Conservation (phyloP, 2,113 vertebrate species). For the Anhinga rufa region DNA sequence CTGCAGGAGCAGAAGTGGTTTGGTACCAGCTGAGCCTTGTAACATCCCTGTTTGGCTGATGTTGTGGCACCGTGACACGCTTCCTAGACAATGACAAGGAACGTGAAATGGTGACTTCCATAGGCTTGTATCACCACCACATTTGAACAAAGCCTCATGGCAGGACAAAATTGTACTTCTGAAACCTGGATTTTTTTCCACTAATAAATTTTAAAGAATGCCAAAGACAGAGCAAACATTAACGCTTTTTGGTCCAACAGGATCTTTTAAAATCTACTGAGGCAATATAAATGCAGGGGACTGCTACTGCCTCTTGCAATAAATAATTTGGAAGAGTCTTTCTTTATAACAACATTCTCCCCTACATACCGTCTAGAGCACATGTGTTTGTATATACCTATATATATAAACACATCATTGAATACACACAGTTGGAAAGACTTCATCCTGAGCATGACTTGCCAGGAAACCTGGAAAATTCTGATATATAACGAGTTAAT, state of each 20-base stretch:
- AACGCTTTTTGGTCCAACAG: neutral
- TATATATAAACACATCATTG: neutral
- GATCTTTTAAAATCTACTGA: neutral
- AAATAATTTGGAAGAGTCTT: conserved; percentile 18
- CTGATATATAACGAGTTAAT: neutral
- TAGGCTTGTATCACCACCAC: neutral
- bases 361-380: neutral
- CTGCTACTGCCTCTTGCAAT: neutral
- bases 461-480: neutral
- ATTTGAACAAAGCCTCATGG: neutral
- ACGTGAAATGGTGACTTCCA: neutral
- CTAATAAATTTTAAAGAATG: neutral
- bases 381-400: neutral
- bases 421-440: neutral
- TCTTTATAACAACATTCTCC: neutral
- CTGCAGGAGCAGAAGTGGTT: neutral
- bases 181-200: neutral
- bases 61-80: too few species aligned
- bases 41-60: too few species aligned
- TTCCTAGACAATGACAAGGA: neutral
- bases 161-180: neutral
- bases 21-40: neutral
- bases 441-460: neutral
- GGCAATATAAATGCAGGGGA: neutral
- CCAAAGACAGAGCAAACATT: neutral